These are phyloP conservation scores for Mesorhabditis belari DNA, from an alignment of 2,888 invertebrate species.

Conservation along the genomic window DNA sequence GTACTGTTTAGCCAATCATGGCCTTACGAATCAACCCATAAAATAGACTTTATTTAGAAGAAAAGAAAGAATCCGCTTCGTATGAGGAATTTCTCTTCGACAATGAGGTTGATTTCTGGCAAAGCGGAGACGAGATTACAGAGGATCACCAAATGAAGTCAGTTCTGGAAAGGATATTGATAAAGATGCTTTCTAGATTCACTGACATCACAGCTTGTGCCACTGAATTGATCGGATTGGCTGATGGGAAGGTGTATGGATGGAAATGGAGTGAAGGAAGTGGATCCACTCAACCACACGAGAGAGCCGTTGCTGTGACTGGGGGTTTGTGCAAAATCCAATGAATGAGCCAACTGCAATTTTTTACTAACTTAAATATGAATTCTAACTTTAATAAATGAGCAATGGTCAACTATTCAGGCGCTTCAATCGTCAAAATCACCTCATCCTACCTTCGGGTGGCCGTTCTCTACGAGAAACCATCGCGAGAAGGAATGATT, in stretches of 20 bases:
- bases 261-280: neutral
- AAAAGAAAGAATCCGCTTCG: neutral
- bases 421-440: neutral
- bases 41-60: neutral
- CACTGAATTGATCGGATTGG: neutral
- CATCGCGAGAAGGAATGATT: neutral
- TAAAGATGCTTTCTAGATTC: too few relatives aligned
- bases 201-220: neutral
- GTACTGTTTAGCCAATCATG: too few relatives aligned
- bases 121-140: neutral
- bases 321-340: neutral
- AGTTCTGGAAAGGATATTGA: too few relatives aligned
- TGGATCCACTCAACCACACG: neutral
- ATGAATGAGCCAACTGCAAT: neutral
- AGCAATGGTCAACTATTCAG: too few relatives aligned
- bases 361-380: too few relatives aligned
- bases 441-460: neutral
- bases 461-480: neutral
- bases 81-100: neutral
- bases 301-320: neutral
- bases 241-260: neutral
- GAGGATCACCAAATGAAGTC: too few relatives aligned
- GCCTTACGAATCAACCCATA: too few relatives aligned
- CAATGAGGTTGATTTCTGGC: neutral
- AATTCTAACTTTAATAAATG: too few relatives aligned